Percentiles rank a stretch among this genome's conserved stretches.
phyloP scores from a whole-genome alignment of 2,113 vertebrate species.

The Albula glossodonta region DNA sequence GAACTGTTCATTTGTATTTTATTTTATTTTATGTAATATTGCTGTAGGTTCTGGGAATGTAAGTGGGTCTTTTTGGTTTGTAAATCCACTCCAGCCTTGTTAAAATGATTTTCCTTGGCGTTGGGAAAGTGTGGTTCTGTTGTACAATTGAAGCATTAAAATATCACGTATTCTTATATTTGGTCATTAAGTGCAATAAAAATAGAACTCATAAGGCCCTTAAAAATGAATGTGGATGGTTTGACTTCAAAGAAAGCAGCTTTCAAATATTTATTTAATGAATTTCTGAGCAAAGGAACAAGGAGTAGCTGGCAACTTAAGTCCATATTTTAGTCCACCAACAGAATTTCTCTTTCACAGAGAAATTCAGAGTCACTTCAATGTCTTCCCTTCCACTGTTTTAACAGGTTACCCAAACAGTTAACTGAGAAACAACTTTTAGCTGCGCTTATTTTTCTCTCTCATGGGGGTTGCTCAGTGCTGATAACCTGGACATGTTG shows the following conservation, averaged over 20 bases:
- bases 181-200: conserved; percentile 3
- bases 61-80: not conserved
- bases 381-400: too few species aligned
- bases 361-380: too few species aligned
- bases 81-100: not conserved
- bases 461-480: too few species aligned
- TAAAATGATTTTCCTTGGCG: not conserved
- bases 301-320: too few species aligned
- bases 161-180: not conserved
- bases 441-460: too few species aligned
- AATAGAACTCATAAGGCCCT: not conserved
- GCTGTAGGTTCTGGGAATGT: not conserved
- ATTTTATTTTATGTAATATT: not conserved
- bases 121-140: not conserved
- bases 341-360: too few species aligned
- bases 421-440: too few species aligned
- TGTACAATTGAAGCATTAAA: not conserved
- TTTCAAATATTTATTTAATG: too few species aligned
- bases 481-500: too few species aligned
- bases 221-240: not conserved
- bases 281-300: too few species aligned
- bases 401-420: too few species aligned
- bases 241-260: not conserved
- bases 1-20: not conserved
- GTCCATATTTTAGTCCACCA: too few species aligned